Base-by-base conservation (phyloP, 2,113 vertebrate species). In the Arenaria interpres region DNA sequence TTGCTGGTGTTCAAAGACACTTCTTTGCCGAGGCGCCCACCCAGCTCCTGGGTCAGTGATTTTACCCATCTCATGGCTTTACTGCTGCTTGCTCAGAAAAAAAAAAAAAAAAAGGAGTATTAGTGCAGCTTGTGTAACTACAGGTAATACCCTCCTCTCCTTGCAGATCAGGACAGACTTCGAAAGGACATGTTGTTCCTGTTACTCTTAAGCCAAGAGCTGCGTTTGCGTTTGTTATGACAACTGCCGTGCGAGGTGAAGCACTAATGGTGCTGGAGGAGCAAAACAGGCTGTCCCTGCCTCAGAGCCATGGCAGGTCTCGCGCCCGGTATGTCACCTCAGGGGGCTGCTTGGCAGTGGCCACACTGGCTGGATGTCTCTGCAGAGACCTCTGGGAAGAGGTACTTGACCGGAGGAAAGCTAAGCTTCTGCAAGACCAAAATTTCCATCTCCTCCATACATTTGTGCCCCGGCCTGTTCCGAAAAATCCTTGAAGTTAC, bases 391-490 rank as follows among this genome's bases (percentile, higher is more conserved):
- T 67, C 18, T 13, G n/a, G 16, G 57, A 73, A 71, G n/a, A 63
- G 27, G 14, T 23, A 53, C 0, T 0, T 2, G 2, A 30, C 9
- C 1, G 1, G 23, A 71, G 27, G 11, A 88, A 73, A 74, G n/a
- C 15, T 10, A 33, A 68, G 18, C 8, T 81, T 82, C 64, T 59
- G 41, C 69, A 59, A 24, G 30, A 74, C 30, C 24, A 54, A 69
- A 39, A 67, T n/a, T 72, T 75, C 37, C 43, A 50, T 17, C 60
- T 89, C 10, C 32, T 83, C 43, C 62, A 79, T 63, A 46, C 9
- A 56, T 84, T 28, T 37, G 12, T 43, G 23, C 25, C 13, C 25
- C 12, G n/a, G 7, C 7, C 12, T 37, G 8, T 25, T 37, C 1
- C 3, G 35, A 67, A 88, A 89, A 89, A 41, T 74, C 45, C 22